Base-by-base conservation (phyloP, 2,113 vertebrate genomes). In the Lonchura striata region DNA sequence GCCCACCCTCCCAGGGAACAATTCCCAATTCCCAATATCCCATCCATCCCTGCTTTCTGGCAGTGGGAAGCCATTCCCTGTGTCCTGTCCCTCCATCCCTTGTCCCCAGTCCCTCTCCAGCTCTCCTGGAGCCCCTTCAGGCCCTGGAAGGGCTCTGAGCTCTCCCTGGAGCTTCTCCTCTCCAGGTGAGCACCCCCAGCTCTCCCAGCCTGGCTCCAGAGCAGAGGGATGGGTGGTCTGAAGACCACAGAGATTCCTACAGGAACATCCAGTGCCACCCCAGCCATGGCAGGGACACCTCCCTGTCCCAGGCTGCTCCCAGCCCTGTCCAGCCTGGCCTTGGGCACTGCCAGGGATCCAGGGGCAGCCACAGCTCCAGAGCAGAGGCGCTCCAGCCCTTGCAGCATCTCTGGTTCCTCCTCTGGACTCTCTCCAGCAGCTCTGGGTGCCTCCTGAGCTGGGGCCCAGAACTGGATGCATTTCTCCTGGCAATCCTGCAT, bases 401-500 rank as follows among this genome's bases (percentile, higher is more conserved):
- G 37, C 4, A 57, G 28, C 52, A 37, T 0, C 44, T 74, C 59
- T 0, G 0, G 10, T 27, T 15, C 11, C 68, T 57, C 33, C 28
- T 39, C 46, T 66, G 60, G 37, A 2, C 10, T 74, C 0, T 0
- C 18, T 59, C 33, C 59, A 72, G 68, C 59, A 81, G 46, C 53
- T 66, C 46, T 78, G 60, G 5, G 13, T 60, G 28, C 6, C 2
- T 25, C 28, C 63, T 15, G 25, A 25, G 49, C 41, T 19, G 19
- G 6, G 6, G 2, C 22, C 33, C 1, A 1, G 52, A 2, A 18
- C 27, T 46, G 69, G 44, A 28, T 16, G 20, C 30, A 22, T 46
- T 33, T 28, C 28, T 52, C 27, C 46, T 4, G 57, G 41, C 13
- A 28, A 20, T 69, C 35, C 46, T 35, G 64, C 60, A 22, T 19